These are phyloP conservation scores for Mercenaria mercenaria DNA, from an alignment of 1,140 invertebrate genomes.

Conservation along the genomic window DNA sequence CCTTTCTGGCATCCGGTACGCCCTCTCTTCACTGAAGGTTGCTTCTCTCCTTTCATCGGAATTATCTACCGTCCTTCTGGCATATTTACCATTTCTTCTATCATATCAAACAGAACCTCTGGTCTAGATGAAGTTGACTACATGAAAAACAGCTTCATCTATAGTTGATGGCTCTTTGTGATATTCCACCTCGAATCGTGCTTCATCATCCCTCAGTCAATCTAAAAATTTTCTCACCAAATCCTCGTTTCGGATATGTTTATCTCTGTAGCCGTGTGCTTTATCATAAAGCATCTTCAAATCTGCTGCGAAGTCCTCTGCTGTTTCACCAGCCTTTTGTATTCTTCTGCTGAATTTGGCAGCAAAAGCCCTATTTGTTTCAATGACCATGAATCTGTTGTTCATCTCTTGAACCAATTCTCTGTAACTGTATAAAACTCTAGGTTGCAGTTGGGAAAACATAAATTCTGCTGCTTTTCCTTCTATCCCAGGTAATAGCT, in stretches of 20 bases:
- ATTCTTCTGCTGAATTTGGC: neutral
- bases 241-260: neutral
- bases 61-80: neutral
- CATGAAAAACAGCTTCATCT: neutral
- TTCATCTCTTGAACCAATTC: neutral
- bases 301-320: constrained; percentile 2
- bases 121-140: neutral
- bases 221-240: constrained; percentile 10
- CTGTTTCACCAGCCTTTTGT: neutral
- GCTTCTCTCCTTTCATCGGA: neutral
- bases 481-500: constrained; percentile 13
- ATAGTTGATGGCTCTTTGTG: no score
- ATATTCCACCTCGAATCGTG: neutral
- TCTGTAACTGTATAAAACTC: no score
- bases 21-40: neutral
- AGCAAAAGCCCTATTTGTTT: neutral
- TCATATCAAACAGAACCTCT: neutral
- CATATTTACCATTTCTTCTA: neutral
- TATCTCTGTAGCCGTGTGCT: neutral
- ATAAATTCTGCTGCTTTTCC: neutral
- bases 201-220: neutral
- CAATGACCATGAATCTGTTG: constrained; percentile 33
- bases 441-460: neutral
- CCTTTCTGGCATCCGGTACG: neutral
- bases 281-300: constrained; percentile 14